Percentiles rank a stretch among this genome's conserved stretches.
Evolutionary conservation across 2,797 vertebrate genomes (phyloP).

Genomic region (Spinus olivaceus): DNA sequence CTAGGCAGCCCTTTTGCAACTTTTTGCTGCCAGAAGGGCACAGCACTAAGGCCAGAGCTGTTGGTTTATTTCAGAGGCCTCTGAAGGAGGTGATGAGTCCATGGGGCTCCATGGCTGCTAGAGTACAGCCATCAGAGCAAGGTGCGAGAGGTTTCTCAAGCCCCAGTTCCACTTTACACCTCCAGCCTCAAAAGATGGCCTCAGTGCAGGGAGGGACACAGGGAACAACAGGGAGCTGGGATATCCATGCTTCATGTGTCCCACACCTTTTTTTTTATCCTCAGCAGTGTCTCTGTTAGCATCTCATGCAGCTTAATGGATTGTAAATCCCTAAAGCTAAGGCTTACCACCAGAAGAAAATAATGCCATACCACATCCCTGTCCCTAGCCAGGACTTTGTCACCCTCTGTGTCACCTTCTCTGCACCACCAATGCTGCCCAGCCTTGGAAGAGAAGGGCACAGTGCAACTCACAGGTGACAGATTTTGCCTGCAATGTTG

Average conservation of each 20-base stretch:
- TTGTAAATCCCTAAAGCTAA: not conserved
- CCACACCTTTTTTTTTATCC: not conserved
- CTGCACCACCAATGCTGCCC: not conserved
- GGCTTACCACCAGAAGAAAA: not conserved
- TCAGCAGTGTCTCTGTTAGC: not conserved
- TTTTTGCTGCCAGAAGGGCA: accelerated
- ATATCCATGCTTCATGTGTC: not conserved
- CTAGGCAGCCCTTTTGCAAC: accelerated
- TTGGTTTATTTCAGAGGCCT: not conserved
- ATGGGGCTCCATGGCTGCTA: not conserved
- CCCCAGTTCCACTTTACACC: not conserved
- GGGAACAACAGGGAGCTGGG: not conserved
- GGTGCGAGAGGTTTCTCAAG: not conserved
- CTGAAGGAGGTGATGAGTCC: not conserved
- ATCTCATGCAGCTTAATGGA: not conserved
- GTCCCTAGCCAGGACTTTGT: not conserved
- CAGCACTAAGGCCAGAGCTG: not conserved
- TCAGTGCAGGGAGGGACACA: not conserved
- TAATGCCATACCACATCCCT: not conserved
- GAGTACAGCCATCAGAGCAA: not conserved
- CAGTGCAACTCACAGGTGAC: not conserved
- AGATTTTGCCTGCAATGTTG: not conserved
- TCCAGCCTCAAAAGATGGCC: not conserved
- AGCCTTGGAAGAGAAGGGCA: not conserved
- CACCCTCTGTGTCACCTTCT: not conserved